phyloP scores from a whole-genome alignment of 2,797 vertebrate species.

The Cyprinodon diabolis region DNA sequence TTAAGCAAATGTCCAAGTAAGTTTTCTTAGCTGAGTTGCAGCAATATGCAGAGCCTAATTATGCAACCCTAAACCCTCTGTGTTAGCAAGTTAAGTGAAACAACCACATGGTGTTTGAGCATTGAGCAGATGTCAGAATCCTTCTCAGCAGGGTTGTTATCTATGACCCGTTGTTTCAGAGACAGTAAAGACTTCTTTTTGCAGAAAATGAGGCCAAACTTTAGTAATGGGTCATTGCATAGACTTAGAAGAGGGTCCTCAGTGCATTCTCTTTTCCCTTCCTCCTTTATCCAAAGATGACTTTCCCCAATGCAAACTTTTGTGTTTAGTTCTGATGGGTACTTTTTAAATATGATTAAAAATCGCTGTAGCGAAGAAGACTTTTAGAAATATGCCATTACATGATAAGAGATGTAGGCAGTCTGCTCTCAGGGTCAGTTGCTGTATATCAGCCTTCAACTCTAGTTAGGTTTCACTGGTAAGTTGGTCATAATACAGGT shows the following conservation, averaged over 20 bases:
- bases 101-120: slow-evolving; percentile 26
- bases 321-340: slow-evolving; percentile 56
- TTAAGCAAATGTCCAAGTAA: slow-evolving; percentile 23
- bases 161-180: slow-evolving; percentile 62
- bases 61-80: slow-evolving; percentile 11
- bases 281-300: slow-evolving; percentile 35
- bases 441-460: not conserved
- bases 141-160: slow-evolving; percentile 58
- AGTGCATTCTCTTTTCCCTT: slow-evolving; percentile 41
- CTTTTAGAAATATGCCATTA: not conserved
- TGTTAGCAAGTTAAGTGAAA: slow-evolving; percentile 32
- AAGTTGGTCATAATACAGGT: not conserved
- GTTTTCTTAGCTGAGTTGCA: slow-evolving; percentile 8
- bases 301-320: slow-evolving; percentile 42
- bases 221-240: slow-evolving; percentile 71
- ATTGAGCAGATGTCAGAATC: slow-evolving; percentile 34
- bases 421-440: not conserved
- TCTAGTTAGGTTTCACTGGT: not conserved
- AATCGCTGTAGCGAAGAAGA: slow-evolving; percentile 5
- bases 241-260: slow-evolving; percentile 63
- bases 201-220: slow-evolving; percentile 57
- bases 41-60: slow-evolving; percentile 9
- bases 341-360: slow-evolving; percentile 37
- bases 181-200: slow-evolving; percentile 48
- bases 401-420: not conserved